Percentiles rank a stretch among this genome's conserved stretches.
Conservation (phyloP, 2,797 vertebrate species). For the Botia kubotai region DNA sequence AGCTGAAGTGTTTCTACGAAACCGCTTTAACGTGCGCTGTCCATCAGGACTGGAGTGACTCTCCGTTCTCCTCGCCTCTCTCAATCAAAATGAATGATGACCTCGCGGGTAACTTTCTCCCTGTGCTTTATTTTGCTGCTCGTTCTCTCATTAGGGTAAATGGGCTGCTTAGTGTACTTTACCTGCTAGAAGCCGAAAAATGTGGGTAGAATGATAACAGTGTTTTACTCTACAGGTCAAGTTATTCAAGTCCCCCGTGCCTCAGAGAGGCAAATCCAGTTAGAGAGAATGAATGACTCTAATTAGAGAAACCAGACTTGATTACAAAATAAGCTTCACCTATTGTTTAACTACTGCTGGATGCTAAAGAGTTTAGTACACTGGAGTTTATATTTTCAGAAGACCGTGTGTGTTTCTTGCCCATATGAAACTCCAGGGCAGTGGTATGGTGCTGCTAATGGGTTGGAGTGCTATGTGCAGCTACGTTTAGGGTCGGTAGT, state of each 20-base stretch:
- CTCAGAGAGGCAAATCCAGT: not conserved
- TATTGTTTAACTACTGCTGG: not conserved
- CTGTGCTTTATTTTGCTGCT: not conserved
- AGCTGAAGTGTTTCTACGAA: not conserved
- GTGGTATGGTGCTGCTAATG: not conserved
- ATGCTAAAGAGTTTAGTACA: not conserved
- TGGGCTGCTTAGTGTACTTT: not conserved
- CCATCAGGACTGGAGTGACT: not conserved
- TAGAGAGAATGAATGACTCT: conserved; percentile 1
- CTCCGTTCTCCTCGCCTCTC: not conserved
- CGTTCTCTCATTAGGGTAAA: not conserved
- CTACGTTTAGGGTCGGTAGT: not conserved
- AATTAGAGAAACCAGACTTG: not conserved
- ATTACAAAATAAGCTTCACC: not conserved
- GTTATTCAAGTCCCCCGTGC: not conserved
- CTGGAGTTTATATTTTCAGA: not conserved
- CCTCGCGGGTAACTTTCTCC: not conserved
- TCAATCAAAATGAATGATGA: not conserved
- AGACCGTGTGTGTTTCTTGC: not conserved
- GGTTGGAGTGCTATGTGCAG: too few relatives aligned
- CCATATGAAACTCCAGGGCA: not conserved
- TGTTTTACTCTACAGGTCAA: not conserved
- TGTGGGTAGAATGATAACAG: not conserved
- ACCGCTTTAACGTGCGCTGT: not conserved
- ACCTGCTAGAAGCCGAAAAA: not conserved